A percentile compares a stretch with the other conserved stretches of the same genome.
Evolutionary conservation across 2,797 vertebrate genomes (phyloP).

Genomic region (Syngnathus rostellatus): DNA sequence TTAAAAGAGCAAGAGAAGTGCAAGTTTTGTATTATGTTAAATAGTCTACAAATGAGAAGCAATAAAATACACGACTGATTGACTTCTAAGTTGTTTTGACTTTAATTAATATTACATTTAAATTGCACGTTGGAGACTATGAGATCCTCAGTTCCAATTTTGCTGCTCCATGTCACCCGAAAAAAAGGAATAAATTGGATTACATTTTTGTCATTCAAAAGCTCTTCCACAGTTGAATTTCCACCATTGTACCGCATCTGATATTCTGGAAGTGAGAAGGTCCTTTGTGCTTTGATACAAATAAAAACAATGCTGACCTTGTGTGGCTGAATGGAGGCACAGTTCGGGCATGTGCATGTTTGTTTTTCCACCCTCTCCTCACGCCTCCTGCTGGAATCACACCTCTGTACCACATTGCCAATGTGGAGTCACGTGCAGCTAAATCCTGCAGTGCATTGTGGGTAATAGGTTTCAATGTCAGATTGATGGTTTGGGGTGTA

Average conservation of each 20-base stretch:
- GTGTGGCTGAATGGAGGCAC: slow-evolving; percentile 40
- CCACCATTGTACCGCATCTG: slow-evolving; percentile 16
- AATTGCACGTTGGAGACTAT: not conserved
- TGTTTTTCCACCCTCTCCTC: slow-evolving; percentile 38
- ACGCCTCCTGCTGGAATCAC: slow-evolving; percentile 28
- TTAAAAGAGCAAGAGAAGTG: slow-evolving; percentile 39
- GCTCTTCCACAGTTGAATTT: slow-evolving; percentile 31
- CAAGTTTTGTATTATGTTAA: slow-evolving; percentile 27
- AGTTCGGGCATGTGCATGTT: slow-evolving; percentile 34
- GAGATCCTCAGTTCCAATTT: not conserved
- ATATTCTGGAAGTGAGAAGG: slow-evolving; percentile 41
- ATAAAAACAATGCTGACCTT: slow-evolving; percentile 35
- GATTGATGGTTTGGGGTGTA: not conserved
- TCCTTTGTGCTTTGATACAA: slow-evolving; percentile 28
- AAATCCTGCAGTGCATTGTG: not conserved
- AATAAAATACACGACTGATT: too few species aligned
- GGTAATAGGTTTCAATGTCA: not conserved
- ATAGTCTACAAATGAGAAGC: too few species aligned
- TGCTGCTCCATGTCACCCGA: not conserved
- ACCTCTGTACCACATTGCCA: slow-evolving; percentile 21
- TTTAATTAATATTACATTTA: not conserved
- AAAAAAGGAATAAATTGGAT: not conserved
- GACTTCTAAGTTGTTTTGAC: too few species aligned
- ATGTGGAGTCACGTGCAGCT: not conserved
- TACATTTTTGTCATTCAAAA: slow-evolving; percentile 2